Base-by-base conservation (phyloP, 2,888 invertebrate species). In the Chaitophorus viminalis region DNA sequence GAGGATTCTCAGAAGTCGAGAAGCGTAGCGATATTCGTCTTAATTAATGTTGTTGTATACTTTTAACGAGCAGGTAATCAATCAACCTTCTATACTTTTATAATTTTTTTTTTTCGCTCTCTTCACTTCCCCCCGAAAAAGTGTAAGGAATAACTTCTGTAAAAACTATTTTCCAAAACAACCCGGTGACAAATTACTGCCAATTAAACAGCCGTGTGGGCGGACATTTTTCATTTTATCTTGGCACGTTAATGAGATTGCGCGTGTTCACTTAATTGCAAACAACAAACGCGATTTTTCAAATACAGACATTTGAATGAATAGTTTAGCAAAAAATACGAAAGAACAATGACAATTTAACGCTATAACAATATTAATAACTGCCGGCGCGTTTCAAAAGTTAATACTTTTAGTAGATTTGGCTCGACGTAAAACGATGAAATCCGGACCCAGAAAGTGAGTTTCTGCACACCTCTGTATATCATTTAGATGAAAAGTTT, bases 21-120 rank as follows among this genome's bases (percentile, higher is more conserved):
- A 81, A 87, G 79, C 87, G 87, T 81, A 79, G 74, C 87, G 87
- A 87, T 87, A 87, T 87, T 87, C 72, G 79, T 87, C 87, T 87
- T 87, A 87, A 87, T 87, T 87, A 87, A 87, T 79, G 87, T 87
- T 81, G 60, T 72, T 46, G 39, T 79, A 87, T 60, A 74, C 87
- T 79, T 79, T 74, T 78, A 86, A 87, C 79, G 79, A 79, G 74
- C 72, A 72, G 87, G 87, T 87, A 87, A 87, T 87, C 87, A 87
- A 87, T 87, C 87, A 87, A 81, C 87, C 72, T 87, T 81, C 54
- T 31, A 39, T n/a, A 60, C 39, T 86, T 79, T 72, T 78, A 79
- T 81, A 81, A 65, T 74, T 79, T 74, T 76, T 39, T 52, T 76
- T 77, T 33, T 86, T 70, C 72, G 39, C 25, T 76, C 29, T 17